A percentile compares a stretch with the other conserved stretches of the same genome.
Conservation (phyloP, 2,113 vertebrate genomes). For the Hemiprocne comata region DNA sequence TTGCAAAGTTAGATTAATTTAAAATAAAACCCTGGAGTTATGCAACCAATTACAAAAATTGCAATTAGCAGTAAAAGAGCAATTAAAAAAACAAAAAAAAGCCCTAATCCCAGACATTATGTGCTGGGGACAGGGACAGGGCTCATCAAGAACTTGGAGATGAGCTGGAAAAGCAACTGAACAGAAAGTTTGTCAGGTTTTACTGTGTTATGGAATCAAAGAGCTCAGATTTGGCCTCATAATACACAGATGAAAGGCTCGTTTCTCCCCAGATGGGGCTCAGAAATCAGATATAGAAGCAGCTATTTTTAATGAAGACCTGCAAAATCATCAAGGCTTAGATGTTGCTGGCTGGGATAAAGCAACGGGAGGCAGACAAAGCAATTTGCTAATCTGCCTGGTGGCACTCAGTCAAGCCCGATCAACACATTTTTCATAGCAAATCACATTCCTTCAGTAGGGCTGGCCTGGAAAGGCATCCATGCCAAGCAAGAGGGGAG, state of each 20-base stretch:
- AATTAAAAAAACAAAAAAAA: not conserved
- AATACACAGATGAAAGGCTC: conserved; percentile 50
- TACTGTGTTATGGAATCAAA: conserved; percentile 12
- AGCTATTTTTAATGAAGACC: conserved; percentile 59
- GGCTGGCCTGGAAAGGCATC: conserved; percentile 6
- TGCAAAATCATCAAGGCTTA: conserved; percentile 35
- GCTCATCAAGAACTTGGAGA: not conserved
- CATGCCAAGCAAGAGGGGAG: conserved; percentile 2
- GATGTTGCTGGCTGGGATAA: conserved; percentile 53
- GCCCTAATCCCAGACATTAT: not conserved
- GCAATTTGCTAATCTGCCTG: conserved; percentile 41
- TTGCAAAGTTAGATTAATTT: conserved; percentile 45
- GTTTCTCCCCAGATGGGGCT: conserved; percentile 52
- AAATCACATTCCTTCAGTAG: conserved; percentile 49
- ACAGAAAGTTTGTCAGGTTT: conserved; percentile 28
- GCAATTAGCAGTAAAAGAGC: conserved; percentile 35
- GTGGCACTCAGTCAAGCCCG: conserved; percentile 35
- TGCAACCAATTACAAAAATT: conserved; percentile 56
- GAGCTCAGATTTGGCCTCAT: conserved; percentile 5
- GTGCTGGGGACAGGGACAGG: not conserved
- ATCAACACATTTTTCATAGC: conserved; percentile 62
- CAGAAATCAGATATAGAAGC: conserved; percentile 60
- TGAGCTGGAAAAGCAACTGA: conserved; percentile 21
- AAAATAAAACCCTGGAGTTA: conserved; percentile 55
- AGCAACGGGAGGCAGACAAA: conserved; percentile 2